A percentile compares a stretch with the other conserved stretches of the same genome.
Evolutionary conservation across 2,797 vertebrate species (phyloP).

Genomic region (Gephyroberyx darwinii): DNA sequence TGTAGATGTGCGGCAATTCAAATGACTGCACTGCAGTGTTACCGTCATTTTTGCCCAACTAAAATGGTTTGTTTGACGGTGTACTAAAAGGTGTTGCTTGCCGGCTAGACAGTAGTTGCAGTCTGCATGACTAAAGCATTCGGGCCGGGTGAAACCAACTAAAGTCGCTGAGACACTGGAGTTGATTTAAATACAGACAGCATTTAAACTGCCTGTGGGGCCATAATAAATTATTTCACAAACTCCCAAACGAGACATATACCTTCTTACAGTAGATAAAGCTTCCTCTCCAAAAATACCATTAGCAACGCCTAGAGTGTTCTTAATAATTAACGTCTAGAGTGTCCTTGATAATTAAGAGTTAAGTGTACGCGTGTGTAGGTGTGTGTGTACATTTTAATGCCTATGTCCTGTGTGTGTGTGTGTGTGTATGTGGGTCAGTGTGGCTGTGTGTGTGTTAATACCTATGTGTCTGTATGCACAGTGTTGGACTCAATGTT

Average conservation of each 20-base stretch:
- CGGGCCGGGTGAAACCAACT: slow-evolving; percentile 47
- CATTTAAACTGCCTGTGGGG: slow-evolving; percentile 72
- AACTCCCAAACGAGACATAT: slow-evolving; percentile 71
- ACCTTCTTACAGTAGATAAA: slow-evolving; percentile 77
- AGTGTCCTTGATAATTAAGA: slow-evolving; percentile 78
- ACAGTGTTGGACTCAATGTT: slow-evolving; percentile 46
- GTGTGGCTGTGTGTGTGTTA: slow-evolving; percentile 22
- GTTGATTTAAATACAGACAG: slow-evolving; percentile 76
- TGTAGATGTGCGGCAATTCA: slow-evolving; percentile 28
- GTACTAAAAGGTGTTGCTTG: slow-evolving; percentile 11
- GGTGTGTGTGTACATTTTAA: slow-evolving; percentile 1
- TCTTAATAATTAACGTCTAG: slow-evolving; percentile 75
- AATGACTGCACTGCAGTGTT: slow-evolving; percentile 16
- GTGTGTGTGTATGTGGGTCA: slow-evolving; percentile 12
- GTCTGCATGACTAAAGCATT: slow-evolving; percentile 48
- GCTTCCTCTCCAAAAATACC: slow-evolving; percentile 75
- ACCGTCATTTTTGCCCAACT: slow-evolving; percentile 33
- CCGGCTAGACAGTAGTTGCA: slow-evolving; percentile 38
- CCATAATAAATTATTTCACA: slow-evolving; percentile 75
- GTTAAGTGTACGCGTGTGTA: slow-evolving; percentile 61
- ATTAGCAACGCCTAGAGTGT: slow-evolving; percentile 73
- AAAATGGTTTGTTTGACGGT: slow-evolving; percentile 32
- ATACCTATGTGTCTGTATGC: slow-evolving; percentile 43
- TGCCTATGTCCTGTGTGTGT: neutral
- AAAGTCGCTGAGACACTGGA: slow-evolving; percentile 64